A percentile compares a stretch with the other conserved stretches of the same genome.
Evolutionary conservation across 2,888 invertebrate species (phyloP).

Genomic region (Eudasyphora cyanicolor): DNA sequence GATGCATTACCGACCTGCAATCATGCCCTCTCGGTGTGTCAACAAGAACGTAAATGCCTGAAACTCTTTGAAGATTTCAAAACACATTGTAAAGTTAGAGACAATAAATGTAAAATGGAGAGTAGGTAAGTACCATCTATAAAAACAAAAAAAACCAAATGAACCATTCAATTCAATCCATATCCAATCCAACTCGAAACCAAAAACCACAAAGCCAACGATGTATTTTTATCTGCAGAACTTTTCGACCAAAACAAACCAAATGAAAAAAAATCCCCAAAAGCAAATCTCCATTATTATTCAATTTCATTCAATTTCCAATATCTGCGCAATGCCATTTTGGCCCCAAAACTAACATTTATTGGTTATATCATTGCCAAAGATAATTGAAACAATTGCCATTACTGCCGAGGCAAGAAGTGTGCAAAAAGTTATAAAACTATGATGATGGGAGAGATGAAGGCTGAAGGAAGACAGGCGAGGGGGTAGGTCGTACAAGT

Average conservation of each 20-base stretch:
- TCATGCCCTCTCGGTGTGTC: constrained; percentile 92
- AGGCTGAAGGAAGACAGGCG: neutral
- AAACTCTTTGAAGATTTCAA: constrained; percentile 93
- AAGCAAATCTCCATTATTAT: constrained; percentile 21
- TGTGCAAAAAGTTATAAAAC: neutral
- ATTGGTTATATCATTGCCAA: constrained; percentile 32
- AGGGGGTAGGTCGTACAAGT: neutral
- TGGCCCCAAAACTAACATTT: constrained; percentile 8
- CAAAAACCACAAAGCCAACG: neutral
- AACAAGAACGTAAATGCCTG: constrained; percentile 89
- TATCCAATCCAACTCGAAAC: neutral
- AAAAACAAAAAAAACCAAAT: neutral
- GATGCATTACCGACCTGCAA: constrained; percentile 94
- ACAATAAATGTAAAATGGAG: constrained; percentile 93
- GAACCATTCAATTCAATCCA: neutral
- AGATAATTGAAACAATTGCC: constrained; percentile 30
- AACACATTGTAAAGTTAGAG: constrained; percentile 91
- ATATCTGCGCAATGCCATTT: constrained; percentile 1
- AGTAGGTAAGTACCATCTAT: constrained; percentile 85
- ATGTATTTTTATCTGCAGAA: neutral
- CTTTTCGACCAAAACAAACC: neutral
- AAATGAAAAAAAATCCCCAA: neutral
- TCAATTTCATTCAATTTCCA: constrained; percentile 31
- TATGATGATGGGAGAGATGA: neutral
- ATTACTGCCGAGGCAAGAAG: neutral